Percentiles rank a stretch among this genome's conserved stretches.
Conservation (phyloP, 2,113 vertebrate species). For the Cyprinodon brontotheroides region DNA sequence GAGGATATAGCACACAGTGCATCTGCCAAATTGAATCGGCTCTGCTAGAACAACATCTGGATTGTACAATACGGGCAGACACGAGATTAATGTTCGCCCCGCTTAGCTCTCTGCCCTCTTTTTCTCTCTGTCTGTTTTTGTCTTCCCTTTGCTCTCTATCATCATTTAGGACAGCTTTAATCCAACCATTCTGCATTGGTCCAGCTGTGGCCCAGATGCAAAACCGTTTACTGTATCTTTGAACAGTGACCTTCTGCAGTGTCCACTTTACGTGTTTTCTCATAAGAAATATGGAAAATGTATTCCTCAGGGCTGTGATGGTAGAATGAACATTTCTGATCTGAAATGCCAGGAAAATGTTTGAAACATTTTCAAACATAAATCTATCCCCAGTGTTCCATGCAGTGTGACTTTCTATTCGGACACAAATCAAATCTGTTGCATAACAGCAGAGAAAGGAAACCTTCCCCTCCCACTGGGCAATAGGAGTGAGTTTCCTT, state of each 20-base stretch:
- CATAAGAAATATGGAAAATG: conserved; percentile 15
- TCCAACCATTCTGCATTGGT: conserved; percentile 23
- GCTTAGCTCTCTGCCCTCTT: conserved; percentile 42
- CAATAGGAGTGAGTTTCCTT: conserved; percentile 54
- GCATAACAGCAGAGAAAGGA: conserved; percentile 53
- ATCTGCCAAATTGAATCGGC: conserved; percentile 27
- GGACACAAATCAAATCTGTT: conserved; percentile 45
- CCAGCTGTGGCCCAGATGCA: conserved; percentile 45
- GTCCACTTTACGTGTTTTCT: conserved; percentile 6
- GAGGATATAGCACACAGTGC: conserved; percentile 7
- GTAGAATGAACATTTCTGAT: conserved; percentile 26
- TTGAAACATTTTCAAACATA: conserved; percentile 30
- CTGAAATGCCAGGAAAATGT: conserved; percentile 36
- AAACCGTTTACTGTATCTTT: conserved; percentile 20
- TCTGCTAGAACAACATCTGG: conserved; percentile 63
- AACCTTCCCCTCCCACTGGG: conserved; percentile 49
- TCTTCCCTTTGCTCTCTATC: conserved; percentile 31
- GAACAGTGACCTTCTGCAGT: conserved; percentile 8
- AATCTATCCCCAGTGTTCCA: conserved; percentile 42
- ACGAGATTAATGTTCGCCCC: conserved; percentile 52
- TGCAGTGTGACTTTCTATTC: conserved; percentile 29
- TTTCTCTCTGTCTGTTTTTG: conserved; percentile 36
- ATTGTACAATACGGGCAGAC: conserved; percentile 35
- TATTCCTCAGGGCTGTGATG: conserved; percentile 4
- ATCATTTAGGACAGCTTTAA: conserved; percentile 59